Evolutionary conservation across 1,140 invertebrate species (phyloP), one percentile per base, ranked within the genome.

Genomic region (Ceratina calcarata): DNA sequence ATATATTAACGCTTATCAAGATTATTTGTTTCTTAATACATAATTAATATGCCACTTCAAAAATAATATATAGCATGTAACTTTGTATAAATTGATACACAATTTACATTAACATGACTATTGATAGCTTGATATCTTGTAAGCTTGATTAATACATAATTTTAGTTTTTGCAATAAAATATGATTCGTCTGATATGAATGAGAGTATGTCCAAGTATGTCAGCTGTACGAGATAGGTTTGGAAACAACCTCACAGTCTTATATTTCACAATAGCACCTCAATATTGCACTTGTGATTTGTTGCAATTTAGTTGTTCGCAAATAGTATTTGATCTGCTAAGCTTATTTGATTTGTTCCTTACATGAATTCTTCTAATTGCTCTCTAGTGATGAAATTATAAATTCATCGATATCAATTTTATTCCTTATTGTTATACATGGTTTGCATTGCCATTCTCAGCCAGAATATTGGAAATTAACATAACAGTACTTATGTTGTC

Each of bases 401-500:
- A 45, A 57, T 13, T 37, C 27, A 64, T 45, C 58, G 72, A 69
- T 66, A 7, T 75, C 27, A 18, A 45, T 18, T 77, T 77, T 24
- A 58, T 37, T 55, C 55, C 58, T 6, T 20, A 68, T 75, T 55
- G 18, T 45, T 45, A 58, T 20, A 15, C 16, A 69, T 60, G 37
- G 49, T 15, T 66, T 79, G 71, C 70, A 74, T 87, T 87, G 69
- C 74, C 70, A 61, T 79, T 79, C 72, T 83, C 74, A 73, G 73
- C 83, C 78, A 83, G 61, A 85, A 70, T 80, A 64, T 55, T 80
- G 55, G 55, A 81, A 80, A 81, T 58, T 83, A 80, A 80, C 58
- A 60, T 83, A 80, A 83, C 76, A 66, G 68, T 86, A 82, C 71
- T 88, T 87, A 86, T 87, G 78, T 83, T 87, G 85, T 87, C 82